These are phyloP conservation scores for Panulirus ornatus DNA, from an alignment of 1,140 invertebrate genomes.

Conservation along the genomic window DNA sequence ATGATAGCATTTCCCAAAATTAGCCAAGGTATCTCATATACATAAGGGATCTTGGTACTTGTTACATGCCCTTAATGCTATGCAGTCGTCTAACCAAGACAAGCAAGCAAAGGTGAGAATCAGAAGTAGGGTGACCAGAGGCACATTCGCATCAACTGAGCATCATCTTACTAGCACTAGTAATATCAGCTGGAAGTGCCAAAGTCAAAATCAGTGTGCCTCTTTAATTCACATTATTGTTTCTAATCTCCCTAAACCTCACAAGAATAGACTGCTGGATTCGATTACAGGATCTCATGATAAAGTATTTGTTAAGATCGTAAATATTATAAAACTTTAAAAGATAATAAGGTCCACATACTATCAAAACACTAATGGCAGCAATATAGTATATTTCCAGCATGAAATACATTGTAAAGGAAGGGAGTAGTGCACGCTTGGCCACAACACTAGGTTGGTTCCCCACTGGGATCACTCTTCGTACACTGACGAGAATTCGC, in stretches of 20 bases:
- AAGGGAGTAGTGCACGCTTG: conserved; percentile 59
- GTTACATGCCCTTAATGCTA: conserved; percentile 30
- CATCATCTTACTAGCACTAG: conserved; percentile 44
- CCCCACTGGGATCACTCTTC: conserved; percentile 44
- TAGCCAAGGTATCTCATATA: not conserved
- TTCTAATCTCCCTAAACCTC: conserved; percentile 45
- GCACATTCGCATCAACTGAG: conserved; percentile 42
- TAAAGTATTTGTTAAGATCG: conserved; percentile 9
- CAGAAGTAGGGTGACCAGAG: conserved; percentile 51
- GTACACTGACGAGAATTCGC: conserved; percentile 43
- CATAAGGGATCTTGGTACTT: not conserved
- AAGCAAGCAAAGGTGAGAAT: conserved; percentile 69
- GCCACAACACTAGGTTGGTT: conserved; percentile 62
- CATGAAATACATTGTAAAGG: conserved; percentile 52
- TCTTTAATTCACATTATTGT: conserved; percentile 43
- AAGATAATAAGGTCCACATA: conserved; percentile 58
- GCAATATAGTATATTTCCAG: conserved; percentile 54
- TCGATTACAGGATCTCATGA: conserved; percentile 33
- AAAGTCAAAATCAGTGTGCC: conserved; percentile 24
- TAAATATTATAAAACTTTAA: conserved; percentile 53
- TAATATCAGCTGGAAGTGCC: conserved; percentile 61
- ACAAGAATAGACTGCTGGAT: conserved; percentile 61
- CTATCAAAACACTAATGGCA: conserved; percentile 58
- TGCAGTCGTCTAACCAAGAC: conserved; percentile 52
- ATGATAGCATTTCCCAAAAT: not conserved